Percentiles rank a stretch among this genome's conserved stretches.
Evolutionary conservation across 1,140 invertebrate genomes (phyloP).

Genomic region (Portunus trituberculatus): DNA sequence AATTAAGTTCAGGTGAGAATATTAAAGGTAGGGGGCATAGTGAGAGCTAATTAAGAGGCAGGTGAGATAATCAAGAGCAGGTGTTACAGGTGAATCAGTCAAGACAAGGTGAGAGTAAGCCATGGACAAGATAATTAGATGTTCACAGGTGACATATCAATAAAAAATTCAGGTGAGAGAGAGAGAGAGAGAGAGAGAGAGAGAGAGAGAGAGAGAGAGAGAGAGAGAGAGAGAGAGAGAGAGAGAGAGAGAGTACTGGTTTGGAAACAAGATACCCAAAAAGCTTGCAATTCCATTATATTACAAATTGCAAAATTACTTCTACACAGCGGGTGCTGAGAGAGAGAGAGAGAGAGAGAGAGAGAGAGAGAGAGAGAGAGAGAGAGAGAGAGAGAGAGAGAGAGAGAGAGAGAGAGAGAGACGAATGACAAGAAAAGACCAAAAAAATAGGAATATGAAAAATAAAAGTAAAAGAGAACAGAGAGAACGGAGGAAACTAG

Average conservation of each 20-base stretch:
- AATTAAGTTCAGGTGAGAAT: background rate
- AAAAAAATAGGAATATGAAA: background rate
- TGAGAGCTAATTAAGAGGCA: conserved; percentile 9
- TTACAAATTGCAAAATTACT: background rate
- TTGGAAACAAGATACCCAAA: background rate
- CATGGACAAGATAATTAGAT: background rate
- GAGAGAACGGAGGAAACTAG: background rate
- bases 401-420: background rate
- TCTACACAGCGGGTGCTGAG: background rate
- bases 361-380: background rate
- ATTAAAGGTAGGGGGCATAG: background rate
- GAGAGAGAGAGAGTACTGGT: background rate
- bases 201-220: conserved; percentile 51
- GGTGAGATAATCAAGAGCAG: background rate
- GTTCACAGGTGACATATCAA: background rate
- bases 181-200: conserved; percentile 55
- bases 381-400: conserved; percentile 59
- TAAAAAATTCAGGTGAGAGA: conserved; percentile 9
- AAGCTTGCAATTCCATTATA: background rate
- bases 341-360: background rate
- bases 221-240: conserved; percentile 34
- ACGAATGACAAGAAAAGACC: background rate
- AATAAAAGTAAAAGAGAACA: background rate
- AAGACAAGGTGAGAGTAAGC: background rate
- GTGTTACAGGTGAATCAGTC: background rate